Conservation (phyloP, 2,888 invertebrate species). For the Metacarcinus magister region DNA sequence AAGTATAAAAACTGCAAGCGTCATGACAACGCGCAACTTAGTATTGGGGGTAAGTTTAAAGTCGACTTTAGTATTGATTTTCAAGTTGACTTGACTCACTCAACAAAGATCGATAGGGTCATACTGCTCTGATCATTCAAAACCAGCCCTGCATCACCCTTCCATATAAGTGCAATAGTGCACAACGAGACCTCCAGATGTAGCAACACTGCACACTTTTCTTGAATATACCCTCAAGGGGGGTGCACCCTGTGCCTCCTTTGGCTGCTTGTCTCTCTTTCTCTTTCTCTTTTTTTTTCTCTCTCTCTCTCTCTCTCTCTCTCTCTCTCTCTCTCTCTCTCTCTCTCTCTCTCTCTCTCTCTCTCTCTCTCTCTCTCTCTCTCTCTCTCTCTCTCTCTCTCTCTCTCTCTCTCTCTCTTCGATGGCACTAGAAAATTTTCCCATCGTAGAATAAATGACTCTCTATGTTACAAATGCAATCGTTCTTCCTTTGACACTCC, state of each 20-base stretch:
- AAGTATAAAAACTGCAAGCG: conserved; percentile 10
- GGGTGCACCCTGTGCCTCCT: conserved; percentile 29
- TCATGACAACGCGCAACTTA: conserved; percentile 17
- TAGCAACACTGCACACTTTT: conserved; percentile 51
- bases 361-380: conserved; percentile 38
- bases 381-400: conserved; percentile 21
- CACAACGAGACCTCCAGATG: conserved; percentile 42
- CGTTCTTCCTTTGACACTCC: conserved; percentile 71
- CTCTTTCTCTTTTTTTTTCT: neutral
- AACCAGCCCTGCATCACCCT: neutral
- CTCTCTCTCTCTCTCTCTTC: conserved; percentile 51
- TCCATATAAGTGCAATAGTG: conserved; percentile 18
- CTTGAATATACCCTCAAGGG: conserved; percentile 42
- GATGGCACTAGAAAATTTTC: neutral
- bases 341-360: conserved; percentile 42
- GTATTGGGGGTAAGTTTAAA: conserved; percentile 55
- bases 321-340: conserved; percentile 53
- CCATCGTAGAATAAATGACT: conserved; percentile 67
- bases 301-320: conserved; percentile 30
- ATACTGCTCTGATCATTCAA: conserved; percentile 61
- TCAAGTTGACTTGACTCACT: conserved; percentile 64
- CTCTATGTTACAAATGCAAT: conserved; percentile 74
- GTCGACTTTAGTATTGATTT: conserved; percentile 66
- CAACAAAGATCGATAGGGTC: conserved; percentile 64
- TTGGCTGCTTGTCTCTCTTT: conserved; percentile 37